These are phyloP conservation scores for Amphilophus citrinellus DNA, from an alignment of 2,113 vertebrate genomes.

Conservation along the genomic window DNA sequence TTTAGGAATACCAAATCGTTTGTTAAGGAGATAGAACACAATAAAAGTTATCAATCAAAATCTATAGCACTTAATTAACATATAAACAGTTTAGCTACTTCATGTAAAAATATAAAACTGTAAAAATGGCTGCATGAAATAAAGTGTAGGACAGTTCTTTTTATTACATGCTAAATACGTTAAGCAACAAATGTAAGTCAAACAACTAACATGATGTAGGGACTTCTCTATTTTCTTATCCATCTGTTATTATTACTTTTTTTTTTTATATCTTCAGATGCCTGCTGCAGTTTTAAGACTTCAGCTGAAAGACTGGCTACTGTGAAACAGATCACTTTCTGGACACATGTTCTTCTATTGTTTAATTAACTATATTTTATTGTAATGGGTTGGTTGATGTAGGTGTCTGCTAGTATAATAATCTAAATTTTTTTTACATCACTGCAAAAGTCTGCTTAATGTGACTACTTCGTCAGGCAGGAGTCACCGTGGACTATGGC, in stretches of 20 bases:
- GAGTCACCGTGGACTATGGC: too few species aligned
- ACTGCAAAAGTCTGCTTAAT: too few species aligned
- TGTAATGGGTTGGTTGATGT: too few species aligned
- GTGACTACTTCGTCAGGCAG: too few species aligned
- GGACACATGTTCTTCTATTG: neutral
- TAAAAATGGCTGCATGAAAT: neutral
- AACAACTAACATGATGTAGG: neutral
- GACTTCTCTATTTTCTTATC: accelerated
- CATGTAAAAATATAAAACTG: neutral
- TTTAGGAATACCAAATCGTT: neutral
- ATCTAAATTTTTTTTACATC: too few species aligned
- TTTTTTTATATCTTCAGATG: neutral
- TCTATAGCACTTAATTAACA: neutral
- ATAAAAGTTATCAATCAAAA: neutral
- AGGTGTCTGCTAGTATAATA: too few species aligned
- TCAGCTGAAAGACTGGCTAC: neutral
- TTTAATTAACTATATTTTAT: too few species aligned
- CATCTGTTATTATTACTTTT: neutral
- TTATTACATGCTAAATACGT: neutral
- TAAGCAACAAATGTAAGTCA: neutral
- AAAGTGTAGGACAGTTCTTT: neutral
- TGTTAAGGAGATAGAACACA: neutral
- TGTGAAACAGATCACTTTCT: neutral
- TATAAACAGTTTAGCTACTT: neutral
- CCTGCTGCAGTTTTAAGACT: neutral